Evolutionary conservation across 1,140 invertebrate species (phyloP), one percentile per base, ranked within the genome.

Genomic region (Musca vetustissima): DNA sequence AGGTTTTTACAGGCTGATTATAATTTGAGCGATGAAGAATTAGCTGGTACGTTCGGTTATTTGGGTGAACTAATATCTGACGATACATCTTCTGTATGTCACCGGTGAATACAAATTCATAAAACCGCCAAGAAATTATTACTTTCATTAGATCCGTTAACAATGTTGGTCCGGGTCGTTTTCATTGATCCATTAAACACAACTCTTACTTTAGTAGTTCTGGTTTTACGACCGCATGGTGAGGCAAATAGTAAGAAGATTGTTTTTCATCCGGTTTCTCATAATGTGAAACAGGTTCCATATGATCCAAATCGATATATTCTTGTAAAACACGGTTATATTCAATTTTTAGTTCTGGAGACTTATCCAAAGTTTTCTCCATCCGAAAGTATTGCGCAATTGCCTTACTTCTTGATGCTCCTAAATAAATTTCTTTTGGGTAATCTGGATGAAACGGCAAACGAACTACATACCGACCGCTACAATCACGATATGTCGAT

Each of bases 41-140:
- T 9, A 28, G 52, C 43, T 68, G 66, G 48, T 55, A 57, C 3
- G 4, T 1, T 9, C 17, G 11, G 57, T 59, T 14, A 14, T 47
- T 57, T 11, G 21, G 7, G 47, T 59, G 17, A 1, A 69, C 25
- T 15, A 66, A 55, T 32, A 57, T 70, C 25, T 70, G 50, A 4
- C 52, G 64, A 22, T 66, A 70, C 64, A 70, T 65, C 48, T 69
- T 36, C 43, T 57, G 15, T 17, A 66, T 69, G 25, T 66, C 49
- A 6, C 49, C 52, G 19, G 25, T 49, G 22, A 66, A 66, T 7
- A 66, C 64, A 43, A 36, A 68, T 47, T 59, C 17, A 28, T 43
- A 68, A 17, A 57, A 25, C 8, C 53, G 25, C 52, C 52, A 68
- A 19, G 17, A 14, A 4, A 59, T 11, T n/a, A 68, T 57, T 15